Evolutionary conservation across 2,797 vertebrate genomes (phyloP).

Genomic region (Psittacula derbiana): DNA sequence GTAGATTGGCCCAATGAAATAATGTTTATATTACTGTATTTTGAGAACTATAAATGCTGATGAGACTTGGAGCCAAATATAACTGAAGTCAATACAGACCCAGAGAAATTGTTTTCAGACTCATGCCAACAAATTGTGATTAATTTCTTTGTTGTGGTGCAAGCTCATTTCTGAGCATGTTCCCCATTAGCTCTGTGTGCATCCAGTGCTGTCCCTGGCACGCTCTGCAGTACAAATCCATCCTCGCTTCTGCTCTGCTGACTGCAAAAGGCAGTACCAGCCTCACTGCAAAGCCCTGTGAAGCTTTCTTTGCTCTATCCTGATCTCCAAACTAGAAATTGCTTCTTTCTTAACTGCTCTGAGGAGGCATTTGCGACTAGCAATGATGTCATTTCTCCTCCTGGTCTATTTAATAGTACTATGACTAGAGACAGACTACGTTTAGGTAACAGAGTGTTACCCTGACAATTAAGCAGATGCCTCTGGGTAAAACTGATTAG

Average conservation of each 20-base stretch:
- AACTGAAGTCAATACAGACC: not conserved
- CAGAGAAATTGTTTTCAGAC: not conserved
- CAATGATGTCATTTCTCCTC: not conserved
- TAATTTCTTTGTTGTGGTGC: slow-evolving; percentile 23
- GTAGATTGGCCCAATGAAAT: not conserved
- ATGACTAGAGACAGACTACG: not conserved
- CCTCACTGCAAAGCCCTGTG: not conserved
- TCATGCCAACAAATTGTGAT: not conserved
- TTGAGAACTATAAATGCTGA: not conserved
- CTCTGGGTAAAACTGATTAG: not conserved
- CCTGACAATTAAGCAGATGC: not conserved
- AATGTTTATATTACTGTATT: not conserved
- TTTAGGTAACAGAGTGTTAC: not conserved
- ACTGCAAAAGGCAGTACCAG: not conserved
- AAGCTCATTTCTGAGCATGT: not conserved
- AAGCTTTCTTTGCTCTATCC: not conserved
- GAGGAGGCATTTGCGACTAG: not conserved
- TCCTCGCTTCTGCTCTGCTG: not conserved
- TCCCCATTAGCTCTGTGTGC: not conserved
- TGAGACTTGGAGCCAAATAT: not conserved
- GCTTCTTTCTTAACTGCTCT: not conserved
- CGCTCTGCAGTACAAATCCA: not conserved
- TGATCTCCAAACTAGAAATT: not conserved
- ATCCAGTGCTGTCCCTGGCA: not conserved
- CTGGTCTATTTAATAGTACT: not conserved